Base-by-base conservation (phyloP, 2,113 vertebrate species). In the Phoxinus phoxinus region DNA sequence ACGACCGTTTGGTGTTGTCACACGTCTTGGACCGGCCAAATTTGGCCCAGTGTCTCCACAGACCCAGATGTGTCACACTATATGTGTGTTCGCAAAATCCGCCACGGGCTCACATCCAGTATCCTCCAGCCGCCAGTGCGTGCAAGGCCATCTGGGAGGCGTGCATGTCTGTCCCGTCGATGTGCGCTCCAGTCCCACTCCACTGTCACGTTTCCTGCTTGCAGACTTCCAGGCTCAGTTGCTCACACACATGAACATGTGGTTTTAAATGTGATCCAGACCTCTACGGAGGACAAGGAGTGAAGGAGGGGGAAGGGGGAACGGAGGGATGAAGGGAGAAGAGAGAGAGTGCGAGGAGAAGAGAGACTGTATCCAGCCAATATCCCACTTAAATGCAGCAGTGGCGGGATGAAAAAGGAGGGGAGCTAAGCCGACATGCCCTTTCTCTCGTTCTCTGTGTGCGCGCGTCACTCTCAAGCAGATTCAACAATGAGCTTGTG, bases 201-300 rank as follows among this genome's bases (percentile, higher is more conserved):
- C 92, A 94, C 92, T 92, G 94, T 95, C 93, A 11, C 77, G 73
- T 69, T 92, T 87, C 89, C 86, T 90, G 91, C 89, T 81, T 77
- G 35, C 91, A 84, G 83, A 81, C 93, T 93, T 56, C 92, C 91
- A 92, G 94, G 86, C 91, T 93, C 93, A 92, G 92, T 91, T 92
- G 91, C 91, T 94, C 27, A 27, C 79, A 91, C 92, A 93, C 89
- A 93, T 91, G 88, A 96, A 95, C 96, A 96, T 96, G 96, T 96
- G 89, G 96, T 96, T 96, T 97, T 96, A 96, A 97, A 98, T 98
- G 94, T 94, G 95, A 97, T 96, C 96, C 97, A 98, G 97, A 96
- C 94, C 93, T 94, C 95, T 89, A 93, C 93, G 94, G 95, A 89
- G 92, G 91, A 94, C 88, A 88, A 88, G 91, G 92, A 92, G 44